Base-by-base conservation (phyloP, 2,888 invertebrate species). In the Nectonema munidae region DNA sequence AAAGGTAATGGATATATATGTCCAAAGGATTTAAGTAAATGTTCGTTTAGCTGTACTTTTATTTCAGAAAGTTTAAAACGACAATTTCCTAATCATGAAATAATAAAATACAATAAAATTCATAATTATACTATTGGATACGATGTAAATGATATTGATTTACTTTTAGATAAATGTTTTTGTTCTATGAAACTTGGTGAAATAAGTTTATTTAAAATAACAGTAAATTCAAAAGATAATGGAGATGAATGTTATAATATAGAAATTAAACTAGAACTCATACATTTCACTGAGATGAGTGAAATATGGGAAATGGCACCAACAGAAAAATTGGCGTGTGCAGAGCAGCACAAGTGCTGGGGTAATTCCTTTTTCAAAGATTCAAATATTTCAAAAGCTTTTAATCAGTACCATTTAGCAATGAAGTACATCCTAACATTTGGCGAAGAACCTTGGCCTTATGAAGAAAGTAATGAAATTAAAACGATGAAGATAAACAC, bases 281-380 rank as follows among this genome's bases (percentile, higher is more conserved):
- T 5, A 37, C 4, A 30, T 13, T 37, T 37, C 18, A 29, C 21
- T 5, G 14, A 16, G 6, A 6, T 13, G 18, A 13, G 28, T 13
- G 25, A 37, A 9, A 13, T 37, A 29, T 37, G 37, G 21, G 37
- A 37, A 14, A 37, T 37, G 37, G n/a, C 37, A 33, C 4, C 11
- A 29, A 15, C 5, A 5, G 37, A 37, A 37, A 37, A 29, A 37
- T 9, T 37, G 4, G 9, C 11, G 5, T 13, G 25, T 6, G 29
- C 37, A 11, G 18, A 11, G n/a, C 5, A 11, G 9, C 37, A 37
- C 29, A 37, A 37, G 14, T 11, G 18, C n/a, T 14, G 9, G 18
- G 37, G 37, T 5, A 11, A 5, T 6, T 5, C 6, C 6, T 30
- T 37, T 11, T 37, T 13, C 18, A 30, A 37, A 13, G 6, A n/a